A percentile compares a stretch with the other conserved stretches of the same genome.
Evolutionary conservation across 2,888 invertebrate genomes (phyloP).

Genomic region (Trisateles emortualis): DNA sequence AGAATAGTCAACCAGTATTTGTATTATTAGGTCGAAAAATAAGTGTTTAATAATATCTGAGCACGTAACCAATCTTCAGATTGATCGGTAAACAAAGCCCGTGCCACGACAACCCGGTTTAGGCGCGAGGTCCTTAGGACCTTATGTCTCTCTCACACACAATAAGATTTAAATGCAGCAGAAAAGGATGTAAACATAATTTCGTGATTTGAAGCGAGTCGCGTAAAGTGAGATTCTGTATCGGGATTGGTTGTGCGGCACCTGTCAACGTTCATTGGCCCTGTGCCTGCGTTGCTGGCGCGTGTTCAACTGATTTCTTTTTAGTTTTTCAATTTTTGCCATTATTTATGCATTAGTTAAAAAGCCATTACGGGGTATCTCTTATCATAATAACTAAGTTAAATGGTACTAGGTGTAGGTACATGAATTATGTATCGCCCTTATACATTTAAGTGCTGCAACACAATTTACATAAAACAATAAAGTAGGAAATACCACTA

Average conservation of each 20-base stretch:
- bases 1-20: background rate
- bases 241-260: conserved; percentile 72
- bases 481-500: conserved; percentile 2
- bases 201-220: conserved; percentile 65
- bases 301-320: conserved; percentile 70
- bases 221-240: conserved; percentile 63
- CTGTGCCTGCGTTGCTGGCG: conserved; percentile 63
- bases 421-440: conserved; percentile 12
- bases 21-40: conserved; percentile 2
- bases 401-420: background rate
- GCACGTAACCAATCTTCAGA: conserved; percentile 44
- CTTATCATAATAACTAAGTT: too few relatives aligned
- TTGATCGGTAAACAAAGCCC: conserved; percentile 64
- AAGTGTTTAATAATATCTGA: conserved; percentile 26
- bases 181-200: conserved; percentile 67
- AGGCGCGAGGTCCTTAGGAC: conserved; percentile 43
- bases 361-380: conserved; percentile 2
- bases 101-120: conserved; percentile 35
- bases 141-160: conserved; percentile 40
- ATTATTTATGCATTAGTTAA: conserved; percentile 49
- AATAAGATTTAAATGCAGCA: conserved; percentile 36
- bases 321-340: conserved; percentile 53
- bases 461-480: background rate
- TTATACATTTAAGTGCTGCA: conserved; percentile 2
- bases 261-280: conserved; percentile 83